These are phyloP conservation scores for Pteronotus mesoamericanus DNA, from an alignment of 2,797 vertebrate species.

Conservation along the genomic window DNA sequence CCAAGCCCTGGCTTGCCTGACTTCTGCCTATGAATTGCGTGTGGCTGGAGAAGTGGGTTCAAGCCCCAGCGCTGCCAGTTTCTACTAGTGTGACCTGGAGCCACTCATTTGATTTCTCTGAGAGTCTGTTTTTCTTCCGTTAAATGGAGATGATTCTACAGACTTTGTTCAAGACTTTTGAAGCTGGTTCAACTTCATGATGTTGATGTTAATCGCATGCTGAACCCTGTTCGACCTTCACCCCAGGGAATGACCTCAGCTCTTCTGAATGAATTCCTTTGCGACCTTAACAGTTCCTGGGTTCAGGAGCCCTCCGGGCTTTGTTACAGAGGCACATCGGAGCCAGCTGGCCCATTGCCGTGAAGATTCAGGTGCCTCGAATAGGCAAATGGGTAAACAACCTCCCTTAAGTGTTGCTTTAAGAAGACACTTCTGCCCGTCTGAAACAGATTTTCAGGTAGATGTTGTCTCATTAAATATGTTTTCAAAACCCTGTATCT, in stretches of 20 bases:
- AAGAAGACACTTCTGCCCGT: background rate
- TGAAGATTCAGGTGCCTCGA: background rate
- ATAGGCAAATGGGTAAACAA: background rate
- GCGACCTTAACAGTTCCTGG: background rate
- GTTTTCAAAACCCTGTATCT: background rate
- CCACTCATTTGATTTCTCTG: background rate
- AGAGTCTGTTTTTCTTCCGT: background rate
- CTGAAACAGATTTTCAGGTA: background rate
- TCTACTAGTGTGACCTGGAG: background rate
- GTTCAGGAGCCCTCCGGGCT: background rate
- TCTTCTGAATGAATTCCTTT: background rate
- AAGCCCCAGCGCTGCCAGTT: background rate
- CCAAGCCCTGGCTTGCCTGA: background rate
- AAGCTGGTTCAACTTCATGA: background rate
- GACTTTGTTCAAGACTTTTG: background rate
- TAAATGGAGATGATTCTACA: background rate
- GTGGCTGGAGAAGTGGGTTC: background rate
- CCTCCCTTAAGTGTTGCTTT: background rate
- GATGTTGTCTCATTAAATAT: background rate
- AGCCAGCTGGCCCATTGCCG: background rate
- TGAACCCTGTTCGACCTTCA: background rate
- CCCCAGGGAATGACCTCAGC: background rate
- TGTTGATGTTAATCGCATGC: background rate
- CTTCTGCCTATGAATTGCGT: background rate
- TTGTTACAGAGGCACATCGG: background rate